Evolutionary conservation across 1,140 invertebrate genomes (phyloP).

Genomic region (Leptinotarsa lineolata): DNA sequence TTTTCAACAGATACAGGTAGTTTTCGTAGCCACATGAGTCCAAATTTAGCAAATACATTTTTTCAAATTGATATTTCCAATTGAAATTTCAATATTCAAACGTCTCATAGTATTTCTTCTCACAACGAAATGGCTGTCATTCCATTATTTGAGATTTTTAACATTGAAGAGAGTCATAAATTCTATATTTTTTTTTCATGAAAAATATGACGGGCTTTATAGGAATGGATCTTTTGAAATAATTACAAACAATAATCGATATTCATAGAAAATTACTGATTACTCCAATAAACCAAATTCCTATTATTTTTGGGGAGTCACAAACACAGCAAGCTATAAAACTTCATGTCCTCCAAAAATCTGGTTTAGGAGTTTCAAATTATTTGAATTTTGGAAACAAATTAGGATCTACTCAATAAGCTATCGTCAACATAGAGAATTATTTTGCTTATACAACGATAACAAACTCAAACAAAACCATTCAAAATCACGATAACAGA

Average conservation of each 20-base stretch:
- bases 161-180: neutral
- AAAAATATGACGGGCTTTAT: conserved; percentile 21
- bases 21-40: neutral
- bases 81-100: conserved; percentile 28
- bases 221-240: conserved; percentile 22
- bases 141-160: conserved; percentile 17
- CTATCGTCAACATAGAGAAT: too few species aligned
- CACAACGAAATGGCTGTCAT: conserved; percentile 23
- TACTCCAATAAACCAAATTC: too few species aligned
- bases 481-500: conserved; percentile 30
- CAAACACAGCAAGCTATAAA: conserved; percentile 6
- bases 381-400: neutral
- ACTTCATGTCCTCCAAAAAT: too few species aligned
- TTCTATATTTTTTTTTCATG: conserved; percentile 17
- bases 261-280: too few species aligned
- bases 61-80: neutral
- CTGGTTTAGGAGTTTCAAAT: conserved; percentile 45
- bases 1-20: too few species aligned
- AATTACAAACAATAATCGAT: too few species aligned
- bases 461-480: too few species aligned
- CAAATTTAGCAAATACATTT: neutral
- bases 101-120: conserved; percentile 22
- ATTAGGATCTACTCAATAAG: neutral
- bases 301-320: neutral
- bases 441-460: too few species aligned